Evolutionary conservation across 1,140 invertebrate species (phyloP).

Genomic region (Pseudachorutes palmiensis): DNA sequence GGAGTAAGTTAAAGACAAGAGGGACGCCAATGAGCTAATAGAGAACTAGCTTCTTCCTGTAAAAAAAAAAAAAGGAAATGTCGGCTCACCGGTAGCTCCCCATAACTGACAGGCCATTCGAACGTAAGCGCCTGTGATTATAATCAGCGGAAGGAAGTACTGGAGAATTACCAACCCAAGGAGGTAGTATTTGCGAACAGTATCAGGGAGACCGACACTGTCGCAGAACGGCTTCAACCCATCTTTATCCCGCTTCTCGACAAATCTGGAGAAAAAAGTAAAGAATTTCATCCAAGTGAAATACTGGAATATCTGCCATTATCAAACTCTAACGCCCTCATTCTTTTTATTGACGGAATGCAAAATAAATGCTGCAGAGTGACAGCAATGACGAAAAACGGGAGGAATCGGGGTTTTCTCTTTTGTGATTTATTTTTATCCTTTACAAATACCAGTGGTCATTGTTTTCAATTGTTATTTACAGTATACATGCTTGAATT

Average conservation of each 20-base stretch:
- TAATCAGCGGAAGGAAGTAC: slow-evolving; percentile 64
- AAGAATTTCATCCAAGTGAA: background rate
- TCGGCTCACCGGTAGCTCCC: slow-evolving; percentile 52
- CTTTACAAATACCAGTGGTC: no score
- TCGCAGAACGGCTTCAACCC: slow-evolving; percentile 51
- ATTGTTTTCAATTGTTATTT: no score
- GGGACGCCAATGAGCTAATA: background rate
- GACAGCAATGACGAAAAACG: no score
- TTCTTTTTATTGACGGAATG: no score
- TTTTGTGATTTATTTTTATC: no score
- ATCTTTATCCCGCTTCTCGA: slow-evolving; percentile 39
- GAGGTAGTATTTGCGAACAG: slow-evolving; percentile 51
- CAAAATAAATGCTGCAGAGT: no score
- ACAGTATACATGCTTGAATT: no score
- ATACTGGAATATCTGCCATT: background rate
- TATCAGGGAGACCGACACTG: slow-evolving; percentile 49
- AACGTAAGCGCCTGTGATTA: slow-evolving; percentile 70
- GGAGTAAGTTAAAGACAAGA: background rate
- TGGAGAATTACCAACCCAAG: slow-evolving; percentile 53
- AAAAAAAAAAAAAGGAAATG: background rate
- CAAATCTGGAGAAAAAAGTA: slow-evolving; percentile 40
- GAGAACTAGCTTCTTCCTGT: background rate
- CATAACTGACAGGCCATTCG: slow-evolving; percentile 65
- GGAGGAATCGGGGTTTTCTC: no score
- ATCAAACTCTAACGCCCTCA: no score